Base-by-base conservation (phyloP, 2,113 vertebrate genomes). In the Hyaena hyaena region DNA sequence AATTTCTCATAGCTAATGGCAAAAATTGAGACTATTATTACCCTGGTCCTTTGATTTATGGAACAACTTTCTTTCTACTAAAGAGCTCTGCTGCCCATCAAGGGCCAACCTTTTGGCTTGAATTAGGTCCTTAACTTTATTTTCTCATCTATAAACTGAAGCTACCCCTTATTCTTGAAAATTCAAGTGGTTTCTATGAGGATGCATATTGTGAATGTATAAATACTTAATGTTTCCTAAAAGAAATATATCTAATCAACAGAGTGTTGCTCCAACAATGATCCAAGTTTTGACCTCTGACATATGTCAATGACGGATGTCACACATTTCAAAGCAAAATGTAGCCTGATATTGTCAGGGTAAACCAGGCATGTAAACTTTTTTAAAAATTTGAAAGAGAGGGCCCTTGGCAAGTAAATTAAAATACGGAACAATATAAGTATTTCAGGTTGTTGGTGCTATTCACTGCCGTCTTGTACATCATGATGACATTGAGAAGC, bases 351-450 rank as follows among this genome's bases (percentile, higher is more conserved):
- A 97, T 68, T 91, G 92, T 74, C 80, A 69, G 82, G 77, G 55
- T 86, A 96, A 97, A 88, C 55, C 88, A 97, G 88, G 95, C 97
- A 95, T 96, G 95, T 88, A 96, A 98, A 95, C 2, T 86, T 96
- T 77, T 79, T 55, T 82, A 96, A 93, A 97, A 33, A 55, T 53
- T 39, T 33, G 74, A 87, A 69, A 66, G 39, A 61, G n/a, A 10
- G 35, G 10, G 48, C 35, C 76, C 74, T 97, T 93, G 83, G 84
- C 90, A 93, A 91, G 58, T 74, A 90, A 48, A 92, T 91, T 93
- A 92, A 97, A 97, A 96, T 90, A 58, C 15, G 2, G 71, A 92
- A 35, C 48, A 93, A 24, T 16, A 0, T 96, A 97, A 98, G 89
- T 90, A 88, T 61, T 97, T 96, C 97, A 96, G 96, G 96, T 95